Conservation (phyloP, 1,140 invertebrate species). For the Apocrypta bakeri region DNA sequence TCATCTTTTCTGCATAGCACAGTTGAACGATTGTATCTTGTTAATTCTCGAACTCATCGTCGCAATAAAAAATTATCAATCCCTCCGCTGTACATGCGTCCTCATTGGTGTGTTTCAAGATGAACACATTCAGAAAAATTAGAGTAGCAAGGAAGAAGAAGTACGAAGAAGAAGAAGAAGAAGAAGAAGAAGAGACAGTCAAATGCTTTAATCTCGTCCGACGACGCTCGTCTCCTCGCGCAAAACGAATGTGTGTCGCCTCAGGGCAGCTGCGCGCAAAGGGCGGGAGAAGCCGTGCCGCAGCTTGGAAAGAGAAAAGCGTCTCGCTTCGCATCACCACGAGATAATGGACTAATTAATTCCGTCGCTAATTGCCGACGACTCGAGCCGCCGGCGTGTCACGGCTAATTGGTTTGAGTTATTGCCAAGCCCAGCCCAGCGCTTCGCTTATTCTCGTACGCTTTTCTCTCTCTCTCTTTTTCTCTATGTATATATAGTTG, state of each 20-base stretch:
- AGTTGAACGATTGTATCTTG: too few relatives aligned
- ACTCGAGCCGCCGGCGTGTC: slow-evolving; percentile 57
- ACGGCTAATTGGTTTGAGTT: slow-evolving; percentile 67
- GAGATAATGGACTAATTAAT: slow-evolving; percentile 71
- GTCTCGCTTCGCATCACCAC: slow-evolving; percentile 53
- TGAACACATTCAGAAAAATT: not conserved
- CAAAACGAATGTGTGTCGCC: slow-evolving; percentile 53
- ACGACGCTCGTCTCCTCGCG: slow-evolving; percentile 38
- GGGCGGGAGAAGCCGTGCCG: not conserved
- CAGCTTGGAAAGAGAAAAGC: slow-evolving; percentile 19
- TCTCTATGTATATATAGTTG: not conserved
- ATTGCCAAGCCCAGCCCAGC: slow-evolving; percentile 49
- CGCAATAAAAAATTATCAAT: too few relatives aligned
- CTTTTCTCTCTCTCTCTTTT: not conserved
- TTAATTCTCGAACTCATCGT: too few relatives aligned
- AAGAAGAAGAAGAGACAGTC: slow-evolving; percentile 5
- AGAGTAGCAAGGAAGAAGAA: too few relatives aligned
- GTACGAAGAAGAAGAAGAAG: not conserved
- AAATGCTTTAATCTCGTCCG: slow-evolving; percentile 21
- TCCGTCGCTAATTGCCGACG: slow-evolving; percentile 67
- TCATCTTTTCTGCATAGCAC: not conserved
- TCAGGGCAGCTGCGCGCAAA: not conserved
- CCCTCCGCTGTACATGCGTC: not conserved
- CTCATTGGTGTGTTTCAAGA: not conserved
- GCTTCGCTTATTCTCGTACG: slow-evolving; percentile 53